These are phyloP conservation scores for Onychostoma macrolepis DNA, from an alignment of 2,113 vertebrate genomes.

Conservation along the genomic window DNA sequence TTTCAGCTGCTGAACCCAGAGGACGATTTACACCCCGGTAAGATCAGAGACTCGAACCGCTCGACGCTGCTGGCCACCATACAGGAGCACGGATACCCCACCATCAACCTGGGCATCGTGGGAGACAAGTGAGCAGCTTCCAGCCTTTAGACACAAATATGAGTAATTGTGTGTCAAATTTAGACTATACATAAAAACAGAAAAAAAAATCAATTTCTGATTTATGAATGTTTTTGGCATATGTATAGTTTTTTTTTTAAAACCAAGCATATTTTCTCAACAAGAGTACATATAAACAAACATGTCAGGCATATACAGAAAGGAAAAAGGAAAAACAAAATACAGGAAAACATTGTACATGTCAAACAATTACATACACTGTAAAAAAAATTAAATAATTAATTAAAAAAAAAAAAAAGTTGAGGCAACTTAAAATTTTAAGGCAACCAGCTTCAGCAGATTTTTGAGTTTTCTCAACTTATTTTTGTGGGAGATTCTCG, in stretches of 20 bases:
- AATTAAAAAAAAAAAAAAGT: too few relatives aligned
- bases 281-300: background rate
- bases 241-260: background rate
- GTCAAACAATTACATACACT: too few relatives aligned
- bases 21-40: conserved; percentile 95
- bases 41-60: conserved; percentile 97
- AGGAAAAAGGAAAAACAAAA: too few relatives aligned
- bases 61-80: conserved; percentile 97
- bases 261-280: background rate
- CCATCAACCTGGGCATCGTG: conserved; percentile 98
- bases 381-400: too few relatives aligned
- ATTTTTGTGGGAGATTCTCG: too few relatives aligned
- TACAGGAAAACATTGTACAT: too few relatives aligned
- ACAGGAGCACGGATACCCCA: conserved; percentile 98
- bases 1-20: conserved; percentile 94
- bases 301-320: background rate
- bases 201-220: background rate
- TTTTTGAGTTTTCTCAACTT: too few relatives aligned
- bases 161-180: background rate
- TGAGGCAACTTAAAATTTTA: too few relatives aligned
- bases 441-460: too few relatives aligned
- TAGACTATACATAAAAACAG: too few relatives aligned
- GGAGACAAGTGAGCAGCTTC: conserved; percentile 92
- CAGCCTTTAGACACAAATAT: background rate
- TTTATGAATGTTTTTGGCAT: background rate